Conservation (phyloP, 2,888 invertebrate genomes). For the Physocephala rufipes region DNA sequence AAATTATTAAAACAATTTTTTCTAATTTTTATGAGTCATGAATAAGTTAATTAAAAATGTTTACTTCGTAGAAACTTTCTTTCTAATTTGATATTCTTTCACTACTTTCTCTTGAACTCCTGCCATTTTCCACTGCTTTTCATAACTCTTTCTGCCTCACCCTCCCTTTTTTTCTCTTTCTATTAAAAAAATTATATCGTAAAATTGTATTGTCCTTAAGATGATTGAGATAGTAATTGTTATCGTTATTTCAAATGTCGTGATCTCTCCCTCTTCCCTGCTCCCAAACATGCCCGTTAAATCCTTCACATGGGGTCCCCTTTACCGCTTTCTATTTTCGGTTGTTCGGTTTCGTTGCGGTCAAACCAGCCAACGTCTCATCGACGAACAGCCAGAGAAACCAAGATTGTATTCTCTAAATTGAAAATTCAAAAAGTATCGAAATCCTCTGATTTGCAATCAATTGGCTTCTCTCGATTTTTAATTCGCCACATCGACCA, state of each 20-base stretch:
- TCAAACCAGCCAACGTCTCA: background rate
- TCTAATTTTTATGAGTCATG: conserved; percentile 11
- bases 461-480: background rate
- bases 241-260: background rate
- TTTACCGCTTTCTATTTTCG: background rate
- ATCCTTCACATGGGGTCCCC: too few species aligned
- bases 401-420: background rate
- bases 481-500: conserved; percentile 55
- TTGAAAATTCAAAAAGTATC: background rate
- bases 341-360: background rate
- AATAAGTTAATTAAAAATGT: conserved; percentile 15
- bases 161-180: background rate
- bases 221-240: conserved; percentile 19
- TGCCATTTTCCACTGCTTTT: background rate
- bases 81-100: background rate
- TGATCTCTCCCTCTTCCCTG: too few species aligned
- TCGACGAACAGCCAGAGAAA: background rate
- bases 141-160: background rate
- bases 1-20: too few species aligned
- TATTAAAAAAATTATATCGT: background rate
- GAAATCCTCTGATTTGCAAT: conserved; percentile 1
- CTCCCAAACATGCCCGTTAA: too few species aligned
- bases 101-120: too few species aligned
- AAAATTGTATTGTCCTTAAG: conserved; percentile 27
- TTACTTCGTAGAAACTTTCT: background rate